phyloP scores from a whole-genome alignment of 2,797 vertebrate species.

The Manis crassicaudata region DNA sequence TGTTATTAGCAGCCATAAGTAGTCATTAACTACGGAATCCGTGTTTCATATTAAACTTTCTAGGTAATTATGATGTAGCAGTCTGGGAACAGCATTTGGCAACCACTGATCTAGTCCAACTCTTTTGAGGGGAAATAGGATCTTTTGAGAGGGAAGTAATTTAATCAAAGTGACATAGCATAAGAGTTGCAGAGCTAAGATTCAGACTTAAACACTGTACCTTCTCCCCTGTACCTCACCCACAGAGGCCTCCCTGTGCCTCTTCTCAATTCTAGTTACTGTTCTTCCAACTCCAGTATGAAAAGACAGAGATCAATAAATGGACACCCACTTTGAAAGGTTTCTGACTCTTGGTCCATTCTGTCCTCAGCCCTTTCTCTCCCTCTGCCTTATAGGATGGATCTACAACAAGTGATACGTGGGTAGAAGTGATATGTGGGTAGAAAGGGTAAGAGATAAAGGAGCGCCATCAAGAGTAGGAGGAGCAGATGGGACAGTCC shows the following conservation, averaged over 20 bases:
- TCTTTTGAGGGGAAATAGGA: not conserved
- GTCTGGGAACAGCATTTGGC: not conserved
- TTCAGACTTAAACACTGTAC: not conserved
- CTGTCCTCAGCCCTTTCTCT: not conserved
- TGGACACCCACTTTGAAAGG: not conserved
- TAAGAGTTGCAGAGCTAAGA: not conserved
- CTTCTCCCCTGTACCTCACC: not conserved
- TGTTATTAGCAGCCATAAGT: not conserved
- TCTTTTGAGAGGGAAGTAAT: not conserved
- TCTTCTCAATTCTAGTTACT: not conserved
- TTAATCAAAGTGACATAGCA: not conserved
- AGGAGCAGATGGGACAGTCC: not conserved
- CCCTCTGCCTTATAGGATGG: not conserved
- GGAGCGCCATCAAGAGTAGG: not conserved
- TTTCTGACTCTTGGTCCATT: not conserved
- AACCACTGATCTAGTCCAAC: not conserved
- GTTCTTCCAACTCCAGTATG: not conserved
- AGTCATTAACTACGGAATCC: not conserved
- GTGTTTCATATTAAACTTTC: conserved; percentile 21
- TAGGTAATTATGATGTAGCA: not conserved
- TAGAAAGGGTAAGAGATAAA: not conserved
- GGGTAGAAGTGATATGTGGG: not conserved
- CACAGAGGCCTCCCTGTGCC: not conserved
- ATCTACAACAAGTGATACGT: not conserved
- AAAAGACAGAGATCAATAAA: not conserved